A percentile compares a stretch with the other conserved stretches of the same genome.
Conservation (phyloP, 2,888 invertebrate genomes). For the Unio delphinus region DNA sequence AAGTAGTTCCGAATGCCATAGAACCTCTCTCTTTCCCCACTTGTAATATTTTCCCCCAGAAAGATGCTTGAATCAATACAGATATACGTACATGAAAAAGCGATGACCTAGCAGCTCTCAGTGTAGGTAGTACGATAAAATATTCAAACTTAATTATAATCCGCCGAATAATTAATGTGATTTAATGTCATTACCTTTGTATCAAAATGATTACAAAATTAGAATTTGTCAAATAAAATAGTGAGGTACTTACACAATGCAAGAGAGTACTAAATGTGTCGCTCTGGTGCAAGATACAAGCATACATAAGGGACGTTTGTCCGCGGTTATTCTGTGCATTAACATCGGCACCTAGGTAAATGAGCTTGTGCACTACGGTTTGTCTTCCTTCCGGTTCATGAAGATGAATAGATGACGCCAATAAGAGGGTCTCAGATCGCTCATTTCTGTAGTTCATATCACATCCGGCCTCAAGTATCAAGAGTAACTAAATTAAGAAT, state of each 20-base stretch:
- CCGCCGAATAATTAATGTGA: no score
- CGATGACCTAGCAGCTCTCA: no score
- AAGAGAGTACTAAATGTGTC: constrained; percentile 32
- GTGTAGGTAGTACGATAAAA: no score
- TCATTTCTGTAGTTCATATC: constrained; percentile 35
- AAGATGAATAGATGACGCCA: constrained; percentile 33
- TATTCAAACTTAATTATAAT: no score
- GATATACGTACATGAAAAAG: no score
- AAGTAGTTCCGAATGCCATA: no score
- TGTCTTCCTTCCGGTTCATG: constrained; percentile 21
- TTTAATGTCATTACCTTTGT: no score
- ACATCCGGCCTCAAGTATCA: constrained; percentile 36
- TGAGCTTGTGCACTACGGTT: constrained; percentile 23
- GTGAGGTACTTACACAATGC: constrained; percentile 26
- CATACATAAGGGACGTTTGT: constrained; percentile 40
- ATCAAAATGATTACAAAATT: no score
- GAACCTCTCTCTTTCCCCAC: no score
- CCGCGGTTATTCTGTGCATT: constrained; percentile 36
- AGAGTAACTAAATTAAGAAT: constrained; percentile 26
- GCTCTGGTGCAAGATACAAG: constrained; percentile 39
- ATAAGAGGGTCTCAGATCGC: constrained; percentile 37
- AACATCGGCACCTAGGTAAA: constrained; percentile 36
- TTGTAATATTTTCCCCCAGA: no score
- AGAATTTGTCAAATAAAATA: no score
- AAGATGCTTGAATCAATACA: no score